Conservation (phyloP, 2,888 invertebrate genomes). For the Euclidia mi region DNA sequence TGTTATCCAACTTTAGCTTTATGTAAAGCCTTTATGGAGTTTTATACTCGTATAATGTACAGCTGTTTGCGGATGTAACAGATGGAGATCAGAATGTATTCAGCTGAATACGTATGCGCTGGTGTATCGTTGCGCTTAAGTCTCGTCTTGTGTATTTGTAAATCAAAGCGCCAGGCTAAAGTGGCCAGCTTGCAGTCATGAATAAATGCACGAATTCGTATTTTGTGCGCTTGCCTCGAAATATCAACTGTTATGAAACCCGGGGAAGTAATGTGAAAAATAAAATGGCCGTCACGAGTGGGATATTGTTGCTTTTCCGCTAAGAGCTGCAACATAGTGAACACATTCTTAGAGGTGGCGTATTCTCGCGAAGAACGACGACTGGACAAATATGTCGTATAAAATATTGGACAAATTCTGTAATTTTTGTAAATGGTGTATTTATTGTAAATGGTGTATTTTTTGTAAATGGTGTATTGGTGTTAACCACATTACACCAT, state of each 20-base stretch:
- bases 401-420: no score
- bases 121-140: slow-evolving; percentile 49
- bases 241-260: slow-evolving; percentile 69
- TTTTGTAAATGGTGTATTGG: no score
- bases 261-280: slow-evolving; percentile 66
- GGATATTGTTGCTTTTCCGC: slow-evolving; percentile 55
- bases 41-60: no score
- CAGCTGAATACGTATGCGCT: slow-evolving; percentile 44
- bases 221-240: slow-evolving; percentile 63
- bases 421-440: no score
- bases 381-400: no score
- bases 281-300: slow-evolving; percentile 66
- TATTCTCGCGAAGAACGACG: no score
- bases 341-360: no score
- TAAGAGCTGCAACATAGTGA: slow-evolving; percentile 44
- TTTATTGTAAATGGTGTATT: no score
- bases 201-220: slow-evolving; percentile 71
- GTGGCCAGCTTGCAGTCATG: slow-evolving; percentile 66
- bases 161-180: slow-evolving; percentile 65
- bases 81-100: slow-evolving; percentile 48
- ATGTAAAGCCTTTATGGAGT: no score
- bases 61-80: slow-evolving; percentile 45
- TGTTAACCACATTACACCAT: no score
- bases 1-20: no score
- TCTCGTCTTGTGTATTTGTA: slow-evolving; percentile 61